These are phyloP conservation scores for Epicampocera succincta DNA, from an alignment of 2,888 invertebrate genomes.

Conservation along the genomic window DNA sequence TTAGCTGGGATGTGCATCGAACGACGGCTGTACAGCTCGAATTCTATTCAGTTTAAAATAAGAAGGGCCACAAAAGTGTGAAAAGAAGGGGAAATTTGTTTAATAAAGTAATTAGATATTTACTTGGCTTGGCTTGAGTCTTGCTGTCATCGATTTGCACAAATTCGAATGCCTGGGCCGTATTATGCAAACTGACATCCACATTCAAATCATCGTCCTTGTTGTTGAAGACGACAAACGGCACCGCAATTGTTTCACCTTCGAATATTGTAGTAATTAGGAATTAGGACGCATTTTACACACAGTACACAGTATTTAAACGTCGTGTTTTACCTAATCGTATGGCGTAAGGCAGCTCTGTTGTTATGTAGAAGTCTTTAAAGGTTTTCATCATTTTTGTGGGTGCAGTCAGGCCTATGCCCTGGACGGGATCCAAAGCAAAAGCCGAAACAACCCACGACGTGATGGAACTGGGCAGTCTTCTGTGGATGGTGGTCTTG, in stretches of 20 bases:
- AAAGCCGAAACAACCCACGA: conserved; percentile 93
- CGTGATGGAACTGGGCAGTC: conserved; percentile 91
- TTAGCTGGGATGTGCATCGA: conserved; percentile 87
- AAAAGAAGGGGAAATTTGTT: not conserved
- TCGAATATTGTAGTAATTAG: too few species aligned
- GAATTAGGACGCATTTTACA: too few species aligned
- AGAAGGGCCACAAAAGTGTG: too few species aligned
- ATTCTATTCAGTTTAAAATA: conserved; percentile 84
- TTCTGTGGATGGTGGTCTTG: conserved; percentile 84
- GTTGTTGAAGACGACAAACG: conserved; percentile 94
- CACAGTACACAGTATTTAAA: too few species aligned
- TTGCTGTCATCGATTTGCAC: conserved; percentile 88
- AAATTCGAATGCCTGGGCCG: conserved; percentile 91
- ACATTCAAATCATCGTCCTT: conserved; percentile 89
- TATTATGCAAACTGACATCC: conserved; percentile 92
- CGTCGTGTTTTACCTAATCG: conserved; percentile 84
- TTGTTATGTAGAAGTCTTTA: conserved; percentile 91
- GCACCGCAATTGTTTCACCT: conserved; percentile 95
- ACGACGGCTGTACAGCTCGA: conserved; percentile 88
- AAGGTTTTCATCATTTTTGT: conserved; percentile 88
- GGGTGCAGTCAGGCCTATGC: conserved; percentile 88
- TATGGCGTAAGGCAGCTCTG: conserved; percentile 94
- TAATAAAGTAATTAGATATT: conserved; percentile 11
- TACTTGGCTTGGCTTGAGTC: conserved; percentile 87
- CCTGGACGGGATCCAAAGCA: conserved; percentile 88